Evolutionary conservation across 2,113 vertebrate genomes (phyloP).

Genomic region (Passer domesticus): DNA sequence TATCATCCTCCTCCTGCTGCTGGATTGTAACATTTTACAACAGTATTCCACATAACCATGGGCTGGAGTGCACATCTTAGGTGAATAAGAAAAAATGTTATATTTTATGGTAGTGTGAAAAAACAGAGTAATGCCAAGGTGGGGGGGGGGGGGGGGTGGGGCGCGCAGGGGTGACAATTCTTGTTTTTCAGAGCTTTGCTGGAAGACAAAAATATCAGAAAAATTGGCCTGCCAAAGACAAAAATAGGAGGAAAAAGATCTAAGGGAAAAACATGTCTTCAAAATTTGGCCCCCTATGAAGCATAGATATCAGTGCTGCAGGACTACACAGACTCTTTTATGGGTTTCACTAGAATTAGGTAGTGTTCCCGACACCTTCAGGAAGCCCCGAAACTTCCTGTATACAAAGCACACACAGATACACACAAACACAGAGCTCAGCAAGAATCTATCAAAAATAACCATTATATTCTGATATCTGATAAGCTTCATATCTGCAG

Average conservation of each 20-base stretch:
- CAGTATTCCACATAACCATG: background rate
- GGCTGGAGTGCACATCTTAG: background rate
- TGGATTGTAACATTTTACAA: background rate
- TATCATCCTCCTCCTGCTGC: background rate
- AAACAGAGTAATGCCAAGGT: background rate
- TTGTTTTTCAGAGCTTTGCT: background rate
- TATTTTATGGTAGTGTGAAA: background rate
- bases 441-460: background rate
- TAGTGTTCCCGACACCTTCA: background rate
- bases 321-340: background rate
- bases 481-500: background rate
- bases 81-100: background rate
- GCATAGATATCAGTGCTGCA: background rate
- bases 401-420: background rate
- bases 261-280: background rate
- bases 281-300: background rate
- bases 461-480: background rate
- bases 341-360: background rate
- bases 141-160: accelerated
- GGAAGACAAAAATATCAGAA: background rate
- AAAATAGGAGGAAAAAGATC: background rate
- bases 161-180: background rate
- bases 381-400: background rate
- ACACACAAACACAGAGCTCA: background rate
- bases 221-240: background rate